These are phyloP conservation scores for Galaxias olidus DNA, from an alignment of 2,797 vertebrate species.

Conservation along the genomic window DNA sequence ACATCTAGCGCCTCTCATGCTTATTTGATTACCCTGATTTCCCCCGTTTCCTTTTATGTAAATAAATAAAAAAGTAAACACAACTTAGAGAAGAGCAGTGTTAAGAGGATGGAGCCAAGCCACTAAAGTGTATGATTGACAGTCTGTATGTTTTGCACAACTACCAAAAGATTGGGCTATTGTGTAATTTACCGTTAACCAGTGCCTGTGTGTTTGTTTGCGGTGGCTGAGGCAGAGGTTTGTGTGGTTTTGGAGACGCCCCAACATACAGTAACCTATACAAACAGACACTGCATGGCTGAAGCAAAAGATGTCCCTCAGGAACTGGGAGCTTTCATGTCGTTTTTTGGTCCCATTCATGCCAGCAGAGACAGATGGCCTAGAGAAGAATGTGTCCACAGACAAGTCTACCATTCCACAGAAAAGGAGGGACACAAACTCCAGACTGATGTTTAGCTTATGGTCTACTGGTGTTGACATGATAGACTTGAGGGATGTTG, in stretches of 20 bases:
- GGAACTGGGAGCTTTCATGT: constrained; percentile 19
- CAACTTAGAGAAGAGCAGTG: not conserved
- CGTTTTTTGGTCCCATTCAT: constrained; percentile 17
- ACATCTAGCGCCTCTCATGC: constrained; percentile 38
- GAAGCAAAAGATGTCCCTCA: constrained; percentile 31
- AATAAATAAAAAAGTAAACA: not conserved
- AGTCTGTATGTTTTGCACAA: constrained; percentile 20
- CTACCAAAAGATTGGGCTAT: constrained; percentile 34
- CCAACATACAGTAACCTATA: constrained; percentile 30
- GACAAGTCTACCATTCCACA: constrained; percentile 41
- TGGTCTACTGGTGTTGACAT: constrained; percentile 37
- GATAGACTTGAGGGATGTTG: constrained; percentile 47
- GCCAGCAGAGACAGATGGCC: not conserved
- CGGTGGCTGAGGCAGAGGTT: constrained; percentile 27
- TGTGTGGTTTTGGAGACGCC: constrained; percentile 44
- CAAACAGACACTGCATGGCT: constrained; percentile 6
- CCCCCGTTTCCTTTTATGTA: constrained; percentile 12
- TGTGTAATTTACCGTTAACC: constrained; percentile 44
- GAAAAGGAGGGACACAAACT: constrained; percentile 42
- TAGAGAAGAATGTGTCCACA: constrained; percentile 33
- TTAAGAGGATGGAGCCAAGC: constrained; percentile 11
- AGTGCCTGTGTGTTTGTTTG: constrained; percentile 45
- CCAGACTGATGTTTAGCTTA: constrained; percentile 31
- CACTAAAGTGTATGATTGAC: constrained; percentile 9
- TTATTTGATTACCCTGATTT: constrained; percentile 48